Base-by-base conservation (phyloP, 2,113 vertebrate species). In the Hippoglossus stenolepis region DNA sequence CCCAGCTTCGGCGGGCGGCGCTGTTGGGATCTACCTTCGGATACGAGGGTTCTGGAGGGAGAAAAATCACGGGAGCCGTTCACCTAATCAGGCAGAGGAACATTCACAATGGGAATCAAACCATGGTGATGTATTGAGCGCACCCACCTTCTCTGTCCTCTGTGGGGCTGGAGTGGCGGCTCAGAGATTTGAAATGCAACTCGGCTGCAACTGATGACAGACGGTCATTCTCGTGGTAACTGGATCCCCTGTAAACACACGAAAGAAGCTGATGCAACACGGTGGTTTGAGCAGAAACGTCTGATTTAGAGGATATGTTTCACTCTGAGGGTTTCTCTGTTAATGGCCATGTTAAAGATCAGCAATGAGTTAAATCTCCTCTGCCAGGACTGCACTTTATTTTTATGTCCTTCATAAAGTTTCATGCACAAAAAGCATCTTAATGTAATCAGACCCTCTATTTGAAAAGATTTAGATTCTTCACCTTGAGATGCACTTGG, bases 141-240 rank as follows among this genome's bases (percentile, higher is more conserved):
- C 23, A 59, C 93, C 91, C 83, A 99, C 98, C 98, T 69, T 99
- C 98, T 79, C 96, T 88, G 66, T 99, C 98, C 77, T 99, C 98
- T 0, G 98, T 99, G 77, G 98, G 98, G 85, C 98, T 99, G 43
- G 98, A 99, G 92, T 99, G 98, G 28, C 98, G 98, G 73, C 98
- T 99, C 71, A 99, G 94, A 26, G 98, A 99, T 90, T 96, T 96
- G 86, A 99, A 99, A 87, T 97, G 95, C 86, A 99, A 83, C 58
- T 98, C 97, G 6, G 97, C 96, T 31, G 97, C 96, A 77, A 99
- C 95, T 14, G 97, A 97, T 2, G 97, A 96, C 85, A 99, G 91
- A 4, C 97, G 95, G 90, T 98, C 97, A 51, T 98, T 98, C 88
- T 99, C 98, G 20, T 97, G 97, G 77, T 95, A 96, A 56, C 95